phyloP scores from a whole-genome alignment of 2,888 invertebrate genomes.

The Leptogaster cylindrica region DNA sequence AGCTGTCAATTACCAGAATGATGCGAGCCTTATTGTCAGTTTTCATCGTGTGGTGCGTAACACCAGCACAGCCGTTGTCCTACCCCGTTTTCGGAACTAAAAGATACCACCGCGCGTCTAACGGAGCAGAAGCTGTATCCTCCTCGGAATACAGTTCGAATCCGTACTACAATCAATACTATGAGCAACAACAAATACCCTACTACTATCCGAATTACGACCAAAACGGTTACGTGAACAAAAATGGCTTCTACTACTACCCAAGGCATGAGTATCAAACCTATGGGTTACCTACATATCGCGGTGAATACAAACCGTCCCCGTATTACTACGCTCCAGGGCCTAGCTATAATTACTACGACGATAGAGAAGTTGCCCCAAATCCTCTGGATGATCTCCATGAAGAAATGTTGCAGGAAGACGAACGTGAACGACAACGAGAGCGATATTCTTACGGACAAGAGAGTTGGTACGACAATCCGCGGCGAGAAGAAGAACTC shows the following conservation, averaged over 20 bases:
- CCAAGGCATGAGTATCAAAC: constrained; percentile 49
- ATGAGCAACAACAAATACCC: constrained; percentile 39
- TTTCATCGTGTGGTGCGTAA: constrained; percentile 26
- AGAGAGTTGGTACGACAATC: constrained; percentile 67
- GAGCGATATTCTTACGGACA: constrained; percentile 61
- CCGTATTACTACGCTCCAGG: constrained; percentile 63
- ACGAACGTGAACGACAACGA: constrained; percentile 64
- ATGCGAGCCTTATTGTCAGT: constrained; percentile 17
- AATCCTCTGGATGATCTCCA: constrained; percentile 66
- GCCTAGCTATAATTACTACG: constrained; percentile 61
- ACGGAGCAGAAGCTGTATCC: constrained; percentile 42
- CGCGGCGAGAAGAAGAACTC: constrained; percentile 62
- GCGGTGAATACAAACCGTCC: constrained; percentile 52
- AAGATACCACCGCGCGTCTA: constrained; percentile 48
- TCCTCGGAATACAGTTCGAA: constrained; percentile 22
- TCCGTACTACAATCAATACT: constrained; percentile 45
- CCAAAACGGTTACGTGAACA: constrained; percentile 44
- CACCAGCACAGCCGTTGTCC: constrained; percentile 40
- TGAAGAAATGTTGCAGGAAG: constrained; percentile 68
- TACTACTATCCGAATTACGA: constrained; percentile 37
- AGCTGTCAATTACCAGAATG: not conserved
- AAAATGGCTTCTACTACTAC: constrained; percentile 49
- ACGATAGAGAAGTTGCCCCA: constrained; percentile 56
- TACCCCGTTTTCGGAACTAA: constrained; percentile 51
- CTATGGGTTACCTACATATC: constrained; percentile 52